A percentile compares a stretch with the other conserved stretches of the same genome.
phyloP scores from a whole-genome alignment of 1,140 invertebrate genomes.

The Drosophila repletoides region DNA sequence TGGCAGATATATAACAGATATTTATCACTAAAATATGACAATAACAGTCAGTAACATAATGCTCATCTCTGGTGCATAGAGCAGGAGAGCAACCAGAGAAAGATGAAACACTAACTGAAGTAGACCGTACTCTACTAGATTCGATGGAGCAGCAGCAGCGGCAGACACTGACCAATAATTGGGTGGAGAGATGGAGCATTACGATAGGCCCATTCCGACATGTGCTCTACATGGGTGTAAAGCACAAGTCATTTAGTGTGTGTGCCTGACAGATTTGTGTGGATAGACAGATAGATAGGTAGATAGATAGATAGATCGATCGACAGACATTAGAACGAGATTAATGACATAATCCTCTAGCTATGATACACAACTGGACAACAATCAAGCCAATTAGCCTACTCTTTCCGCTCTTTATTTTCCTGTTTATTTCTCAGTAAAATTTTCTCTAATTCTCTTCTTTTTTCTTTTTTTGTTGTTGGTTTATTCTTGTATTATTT shows the following conservation, averaged over 20 bases:
- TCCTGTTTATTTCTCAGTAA: neutral
- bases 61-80: too few species aligned
- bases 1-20: too few species aligned
- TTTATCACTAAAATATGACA: too few species aligned
- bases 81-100: conserved; percentile 24
- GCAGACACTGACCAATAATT: conserved; percentile 44
- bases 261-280: conserved; percentile 61
- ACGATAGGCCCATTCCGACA: conserved; percentile 51
- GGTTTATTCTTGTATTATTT: conserved; percentile 9
- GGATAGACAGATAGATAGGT: conserved; percentile 1
- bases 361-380: conserved; percentile 18
- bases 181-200: conserved; percentile 27
- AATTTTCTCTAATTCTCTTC: too few species aligned
- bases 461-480: conserved; percentile 35
- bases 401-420: conserved; percentile 8
- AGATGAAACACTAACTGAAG: conserved; percentile 62
- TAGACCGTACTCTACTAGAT: conserved; percentile 40
- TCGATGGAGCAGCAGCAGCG: too few species aligned
- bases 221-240: conserved; percentile 64
- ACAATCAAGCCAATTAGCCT: conserved; percentile 63
- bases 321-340: conserved; percentile 60
- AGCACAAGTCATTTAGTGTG: conserved; percentile 79
- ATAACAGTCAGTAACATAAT: too few species aligned
- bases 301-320: neutral
- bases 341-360: conserved; percentile 63